These are phyloP conservation scores for Hetaerina titia DNA, from an alignment of 2,888 invertebrate species.

Conservation along the genomic window DNA sequence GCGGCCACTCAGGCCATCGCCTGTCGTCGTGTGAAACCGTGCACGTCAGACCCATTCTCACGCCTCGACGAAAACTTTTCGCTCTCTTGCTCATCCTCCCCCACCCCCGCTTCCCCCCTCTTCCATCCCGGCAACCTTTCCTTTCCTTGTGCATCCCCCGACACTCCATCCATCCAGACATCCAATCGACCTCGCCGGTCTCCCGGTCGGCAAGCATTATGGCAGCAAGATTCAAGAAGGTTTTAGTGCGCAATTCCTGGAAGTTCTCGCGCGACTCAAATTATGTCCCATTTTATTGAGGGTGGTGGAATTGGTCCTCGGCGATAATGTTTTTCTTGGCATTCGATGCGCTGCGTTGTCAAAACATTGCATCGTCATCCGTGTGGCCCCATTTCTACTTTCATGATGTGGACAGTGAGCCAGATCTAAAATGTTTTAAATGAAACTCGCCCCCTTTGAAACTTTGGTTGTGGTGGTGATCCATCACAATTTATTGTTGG, in stretches of 20 bases:
- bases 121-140: background rate
- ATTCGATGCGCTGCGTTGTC: background rate
- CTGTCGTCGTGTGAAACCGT: constrained; percentile 16
- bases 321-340: background rate
- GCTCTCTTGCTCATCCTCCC: background rate
- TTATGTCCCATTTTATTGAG: background rate
- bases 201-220: no score
- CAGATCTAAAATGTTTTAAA: no score
- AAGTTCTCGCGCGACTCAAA: background rate
- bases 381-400: no score
- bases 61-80: constrained; percentile 19
- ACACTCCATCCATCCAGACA: background rate
- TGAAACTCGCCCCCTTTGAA: no score
- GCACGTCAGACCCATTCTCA: constrained; percentile 34
- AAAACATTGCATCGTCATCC: no score
- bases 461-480: no score
- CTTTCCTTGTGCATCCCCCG: background rate
- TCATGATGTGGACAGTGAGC: no score
- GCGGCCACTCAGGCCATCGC: background rate
- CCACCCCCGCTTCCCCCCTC: background rate
- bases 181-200: background rate
- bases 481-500: no score
- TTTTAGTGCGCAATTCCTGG: background rate
- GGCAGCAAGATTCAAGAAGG: background rate
- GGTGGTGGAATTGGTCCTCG: background rate